phyloP scores from a whole-genome alignment of 2,888 invertebrate genomes.

The Rhagonycha fulva region DNA sequence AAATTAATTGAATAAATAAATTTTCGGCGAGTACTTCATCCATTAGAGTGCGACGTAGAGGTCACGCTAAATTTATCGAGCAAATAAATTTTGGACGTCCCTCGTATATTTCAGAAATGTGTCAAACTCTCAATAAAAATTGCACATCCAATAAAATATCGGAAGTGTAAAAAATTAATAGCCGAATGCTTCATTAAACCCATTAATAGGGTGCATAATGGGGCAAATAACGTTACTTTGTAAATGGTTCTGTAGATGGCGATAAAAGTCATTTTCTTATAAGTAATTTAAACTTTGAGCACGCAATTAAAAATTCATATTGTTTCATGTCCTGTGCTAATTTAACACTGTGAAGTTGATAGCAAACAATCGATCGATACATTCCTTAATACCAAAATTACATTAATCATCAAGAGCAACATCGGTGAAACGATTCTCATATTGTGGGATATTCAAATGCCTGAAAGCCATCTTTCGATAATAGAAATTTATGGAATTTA shows the following conservation, averaged over 20 bases:
- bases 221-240: not conserved
- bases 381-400: not conserved
- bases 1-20: not conserved
- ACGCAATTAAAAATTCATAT: not conserved
- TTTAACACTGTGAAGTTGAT: not conserved
- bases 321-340: not conserved
- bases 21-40: not conserved
- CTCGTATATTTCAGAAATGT: not conserved
- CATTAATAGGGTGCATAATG: not conserved
- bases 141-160: not conserved
- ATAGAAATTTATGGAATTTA: not conserved
- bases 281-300: not conserved
- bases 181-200: not conserved
- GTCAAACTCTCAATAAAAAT: not conserved
- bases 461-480: not conserved
- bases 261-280: not conserved
- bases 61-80: not conserved
- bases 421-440: not conserved
- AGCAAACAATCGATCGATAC: not conserved
- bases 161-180: not conserved
- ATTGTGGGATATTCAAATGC: not conserved
- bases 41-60: not conserved
- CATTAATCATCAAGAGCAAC: not conserved
- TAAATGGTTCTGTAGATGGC: not conserved
- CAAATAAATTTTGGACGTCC: not conserved